Evolutionary conservation across 1,140 invertebrate species (phyloP), one percentile per base, ranked within the genome.

Genomic region (Zophobas atratus): DNA sequence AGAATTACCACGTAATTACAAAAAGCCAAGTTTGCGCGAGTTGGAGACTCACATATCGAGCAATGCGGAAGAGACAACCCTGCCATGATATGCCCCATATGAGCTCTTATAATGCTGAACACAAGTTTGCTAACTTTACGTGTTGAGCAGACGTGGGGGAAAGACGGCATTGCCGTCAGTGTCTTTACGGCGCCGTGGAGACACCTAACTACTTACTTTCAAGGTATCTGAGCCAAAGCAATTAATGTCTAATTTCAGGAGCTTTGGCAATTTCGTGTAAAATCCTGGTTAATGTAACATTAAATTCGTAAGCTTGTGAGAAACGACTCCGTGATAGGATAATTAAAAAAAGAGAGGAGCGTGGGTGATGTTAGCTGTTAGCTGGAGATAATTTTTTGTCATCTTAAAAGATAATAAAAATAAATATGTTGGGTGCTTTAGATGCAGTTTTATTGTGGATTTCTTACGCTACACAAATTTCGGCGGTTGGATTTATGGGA

Each of bases 151-250:
- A 72, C 46, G 70, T 72, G 36, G 70, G 51, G 48, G 70, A 51
- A 46, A 75, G 72, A 60, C 20, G 51, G 72, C 53, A 75, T 56
- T 6, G 53, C 53, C 56, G 48, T 57, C 53, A 56, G 53, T 57
- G 41, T 75, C 72, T 75, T 75, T 75, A 75, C 55, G 36, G 43
- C 56, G 32, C 72, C 72, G 55, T 57, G 20, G 72, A 75, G 72
- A 75, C 72, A 75, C 51, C 55, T 75, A 57, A 57, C 53, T 75
- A 43, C 53, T 75, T 56, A 55, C 71, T 73, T 73, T 73, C 71
- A 73, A 55, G 60, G 60, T 67, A 67, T 67, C 60, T 32, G 60
- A 73, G 39, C 71, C 55, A 73, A 43, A 73, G 55, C 49, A 73
- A 73, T 73, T 73, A 73, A 55, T 73, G 55, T 73, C 49, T 73